Conservation (phyloP, 2,113 vertebrate genomes). For the Antechinus stuartii region DNA sequence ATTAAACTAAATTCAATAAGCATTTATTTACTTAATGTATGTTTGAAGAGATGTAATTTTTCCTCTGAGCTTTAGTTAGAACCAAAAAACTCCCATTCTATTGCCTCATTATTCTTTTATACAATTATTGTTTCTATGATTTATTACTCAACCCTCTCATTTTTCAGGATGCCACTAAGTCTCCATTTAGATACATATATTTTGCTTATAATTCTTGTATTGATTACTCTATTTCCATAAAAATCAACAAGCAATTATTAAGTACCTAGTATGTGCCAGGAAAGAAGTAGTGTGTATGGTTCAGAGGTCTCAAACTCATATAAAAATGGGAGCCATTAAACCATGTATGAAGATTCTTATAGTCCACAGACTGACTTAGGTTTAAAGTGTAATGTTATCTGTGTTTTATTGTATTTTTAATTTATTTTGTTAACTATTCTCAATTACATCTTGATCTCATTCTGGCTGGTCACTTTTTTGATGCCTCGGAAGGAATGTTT, state of each 20-base stretch:
- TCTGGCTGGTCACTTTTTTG: not conserved
- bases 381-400: not conserved
- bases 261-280: not conserved
- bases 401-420: not conserved
- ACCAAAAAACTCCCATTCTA: not conserved
- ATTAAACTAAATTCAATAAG: not conserved
- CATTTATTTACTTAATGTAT: not conserved
- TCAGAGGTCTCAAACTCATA: not conserved
- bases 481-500: not conserved
- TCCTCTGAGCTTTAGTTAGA: not conserved
- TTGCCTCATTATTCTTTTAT: not conserved
- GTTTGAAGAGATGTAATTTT: not conserved
- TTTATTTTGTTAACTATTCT: not conserved
- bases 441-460: not conserved
- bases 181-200: not conserved
- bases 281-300: not conserved
- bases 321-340: not conserved
- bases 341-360: not conserved
- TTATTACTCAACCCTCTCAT: not conserved
- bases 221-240: not conserved
- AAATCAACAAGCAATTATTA: not conserved
- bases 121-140: not conserved
- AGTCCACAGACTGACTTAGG: not conserved
- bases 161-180: not conserved
- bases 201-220: not conserved